Base-by-base conservation (phyloP, 2,113 vertebrate species). In the Centropristis striata region DNA sequence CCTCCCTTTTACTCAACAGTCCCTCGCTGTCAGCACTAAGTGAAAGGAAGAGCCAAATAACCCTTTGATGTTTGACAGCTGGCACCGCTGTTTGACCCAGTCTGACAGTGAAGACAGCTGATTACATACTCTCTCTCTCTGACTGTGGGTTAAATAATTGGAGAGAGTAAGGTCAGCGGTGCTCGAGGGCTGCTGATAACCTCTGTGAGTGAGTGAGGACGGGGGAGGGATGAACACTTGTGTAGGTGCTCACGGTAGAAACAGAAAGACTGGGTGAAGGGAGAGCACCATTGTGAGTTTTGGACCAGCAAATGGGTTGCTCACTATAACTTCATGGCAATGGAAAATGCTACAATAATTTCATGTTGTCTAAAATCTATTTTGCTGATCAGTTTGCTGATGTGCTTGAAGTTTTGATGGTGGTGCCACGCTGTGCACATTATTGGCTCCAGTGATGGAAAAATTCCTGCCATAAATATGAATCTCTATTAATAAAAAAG, bases 21-120 rank as follows among this genome's bases (percentile, higher is more conserved):
- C 59, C 47, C 53, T 84, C 51, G n/a, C 66, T 85, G 78, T 81
- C 58, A 89, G 51, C 60, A 61, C 21, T 42, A 23, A 87, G 76
- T 71, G 63, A 85, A 85, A 83, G 32, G 61, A 66, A 63, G 47
- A 74, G 76, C 2, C 61, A 50, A 78, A 79, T 14, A 76, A 84
- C 21, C 53, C 46, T 91, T 91, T 89, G 63, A 88, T 90, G 80
- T 84, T 54, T 77, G 68, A 86, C 59, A 64, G 65, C 25, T 4
- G 25, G 51, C 46, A 46, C 20, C 2, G 14, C 23, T 66, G 69
- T 69, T 71, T 49, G 77, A 78, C 67, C 47, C 55, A 8, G 55
- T 39, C 27, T 67, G 68, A 83, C 74, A 44, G 67, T 63, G 59
- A 49, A 23, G 32, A 70, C 78, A 85, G 78, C 75, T 78, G 70